phyloP scores from a whole-genome alignment of 2,113 vertebrate species.

The Parus major region DNA sequence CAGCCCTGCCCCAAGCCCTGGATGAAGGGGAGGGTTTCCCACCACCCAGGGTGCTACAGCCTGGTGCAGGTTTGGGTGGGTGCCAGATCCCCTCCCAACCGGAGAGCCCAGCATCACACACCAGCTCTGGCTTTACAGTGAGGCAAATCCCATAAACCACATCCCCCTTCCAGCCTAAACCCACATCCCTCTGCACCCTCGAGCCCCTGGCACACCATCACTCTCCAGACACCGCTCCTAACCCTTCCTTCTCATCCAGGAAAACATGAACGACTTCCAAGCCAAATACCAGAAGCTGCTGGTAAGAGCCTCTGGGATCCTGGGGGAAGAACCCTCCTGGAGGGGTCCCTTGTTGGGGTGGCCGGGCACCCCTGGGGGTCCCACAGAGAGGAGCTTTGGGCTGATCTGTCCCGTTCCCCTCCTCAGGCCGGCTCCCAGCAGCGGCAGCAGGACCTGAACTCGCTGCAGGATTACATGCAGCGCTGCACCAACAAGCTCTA shows the following conservation, averaged over 20 bases:
- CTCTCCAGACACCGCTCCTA: neutral
- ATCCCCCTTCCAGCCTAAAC: neutral
- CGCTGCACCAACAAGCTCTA: conserved; percentile 97
- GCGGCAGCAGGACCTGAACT: conserved; percentile 88
- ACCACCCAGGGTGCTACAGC: neutral
- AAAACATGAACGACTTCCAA: conserved; percentile 77
- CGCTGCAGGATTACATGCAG: conserved; percentile 95
- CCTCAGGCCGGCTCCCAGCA: conserved; percentile 72
- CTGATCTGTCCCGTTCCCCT: neutral
- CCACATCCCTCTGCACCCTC: neutral
- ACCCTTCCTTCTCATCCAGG: conserved; percentile 68
- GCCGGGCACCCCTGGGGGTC: neutral
- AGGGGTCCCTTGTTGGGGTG: neutral
- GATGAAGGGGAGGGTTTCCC: neutral
- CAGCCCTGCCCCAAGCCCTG: fast-evolving
- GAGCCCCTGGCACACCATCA: fast-evolving
- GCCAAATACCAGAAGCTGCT: conserved; percentile 89
- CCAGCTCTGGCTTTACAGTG: fast-evolving
- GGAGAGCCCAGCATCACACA: neutral
- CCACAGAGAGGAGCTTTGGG: neutral
- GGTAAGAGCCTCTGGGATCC: conserved; percentile 73
- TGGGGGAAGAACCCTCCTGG: neutral
- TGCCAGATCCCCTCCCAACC: neutral
- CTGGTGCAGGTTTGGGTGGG: neutral
- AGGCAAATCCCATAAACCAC: neutral